phyloP scores from a whole-genome alignment of 2,797 vertebrate genomes.

The Neopelma chrysocephalum region DNA sequence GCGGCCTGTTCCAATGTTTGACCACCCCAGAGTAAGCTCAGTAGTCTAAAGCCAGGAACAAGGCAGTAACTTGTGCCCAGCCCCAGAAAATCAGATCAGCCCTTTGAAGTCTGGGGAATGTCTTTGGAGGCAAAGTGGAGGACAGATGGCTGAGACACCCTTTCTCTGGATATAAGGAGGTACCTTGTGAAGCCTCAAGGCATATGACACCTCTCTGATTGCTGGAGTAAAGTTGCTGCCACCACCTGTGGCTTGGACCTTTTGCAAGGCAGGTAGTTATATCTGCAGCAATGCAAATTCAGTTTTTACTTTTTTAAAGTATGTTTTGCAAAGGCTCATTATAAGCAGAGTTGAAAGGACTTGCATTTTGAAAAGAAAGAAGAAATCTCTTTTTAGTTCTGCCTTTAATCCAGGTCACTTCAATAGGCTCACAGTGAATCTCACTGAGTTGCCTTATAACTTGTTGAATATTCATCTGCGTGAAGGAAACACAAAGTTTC shows the following conservation, averaged over 20 bases:
- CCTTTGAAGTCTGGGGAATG: neutral
- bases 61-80: neutral
- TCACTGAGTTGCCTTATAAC: neutral
- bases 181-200: neutral
- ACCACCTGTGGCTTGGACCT: neutral
- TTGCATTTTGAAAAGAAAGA: neutral
- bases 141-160: neutral
- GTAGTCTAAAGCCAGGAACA: neutral
- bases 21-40: neutral
- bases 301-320: neutral
- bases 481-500: neutral
- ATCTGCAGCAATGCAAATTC: neutral
- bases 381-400: neutral
- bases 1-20: too few species aligned
- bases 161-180: neutral
- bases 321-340: neutral
- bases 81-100: neutral
- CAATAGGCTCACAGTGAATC: neutral
- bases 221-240: neutral
- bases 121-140: neutral
- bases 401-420: neutral
- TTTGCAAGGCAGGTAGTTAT: neutral
- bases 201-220: rapidly evolving
- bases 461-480: neutral
- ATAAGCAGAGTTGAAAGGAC: neutral